Percentiles rank a stretch among this genome's conserved stretches.
Evolutionary conservation across 2,797 vertebrate genomes (phyloP).

Genomic region (Xiphorhynchus erythropygius): DNA sequence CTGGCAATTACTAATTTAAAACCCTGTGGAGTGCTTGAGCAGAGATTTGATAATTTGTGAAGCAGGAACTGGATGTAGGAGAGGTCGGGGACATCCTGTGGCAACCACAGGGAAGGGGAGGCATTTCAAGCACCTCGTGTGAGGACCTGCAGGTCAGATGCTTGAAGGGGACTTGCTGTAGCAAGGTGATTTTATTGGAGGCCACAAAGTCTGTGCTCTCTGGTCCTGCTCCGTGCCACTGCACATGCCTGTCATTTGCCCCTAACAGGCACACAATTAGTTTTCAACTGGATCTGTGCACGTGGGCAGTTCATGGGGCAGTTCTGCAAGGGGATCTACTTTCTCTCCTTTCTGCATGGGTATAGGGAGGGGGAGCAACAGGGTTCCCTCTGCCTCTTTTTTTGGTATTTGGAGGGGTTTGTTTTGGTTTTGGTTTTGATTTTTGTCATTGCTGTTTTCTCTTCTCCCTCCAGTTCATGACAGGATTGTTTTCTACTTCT

Average conservation of each 20-base stretch:
- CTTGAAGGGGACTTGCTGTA: not conserved
- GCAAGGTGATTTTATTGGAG: not conserved
- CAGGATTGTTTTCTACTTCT: not conserved
- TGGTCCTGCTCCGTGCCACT: not conserved
- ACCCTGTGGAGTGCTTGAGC: not conserved
- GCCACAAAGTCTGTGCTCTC: not conserved
- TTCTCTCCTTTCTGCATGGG: fast-evolving
- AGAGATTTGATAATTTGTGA: not conserved
- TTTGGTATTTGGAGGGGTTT: not conserved
- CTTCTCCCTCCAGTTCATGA: fast-evolving
- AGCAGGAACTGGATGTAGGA: fast-evolving
- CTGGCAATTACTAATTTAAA: not conserved
- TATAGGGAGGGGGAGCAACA: not conserved
- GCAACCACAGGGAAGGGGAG: fast-evolving
- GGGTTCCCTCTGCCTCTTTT: not conserved
- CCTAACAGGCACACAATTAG: not conserved
- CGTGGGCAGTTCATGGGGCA: not conserved
- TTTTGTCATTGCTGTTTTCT: not conserved
- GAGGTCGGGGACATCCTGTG: not conserved
- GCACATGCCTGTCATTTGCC: not conserved
- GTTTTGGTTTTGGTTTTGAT: not conserved
- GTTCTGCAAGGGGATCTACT: not conserved
- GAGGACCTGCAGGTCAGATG: not conserved
- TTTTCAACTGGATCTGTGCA: fast-evolving
- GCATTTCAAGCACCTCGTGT: fast-evolving